Percentiles rank a stretch among this genome's conserved stretches.
Conservation (phyloP, 2,113 vertebrate species). For the Lasiurus borealis region DNA sequence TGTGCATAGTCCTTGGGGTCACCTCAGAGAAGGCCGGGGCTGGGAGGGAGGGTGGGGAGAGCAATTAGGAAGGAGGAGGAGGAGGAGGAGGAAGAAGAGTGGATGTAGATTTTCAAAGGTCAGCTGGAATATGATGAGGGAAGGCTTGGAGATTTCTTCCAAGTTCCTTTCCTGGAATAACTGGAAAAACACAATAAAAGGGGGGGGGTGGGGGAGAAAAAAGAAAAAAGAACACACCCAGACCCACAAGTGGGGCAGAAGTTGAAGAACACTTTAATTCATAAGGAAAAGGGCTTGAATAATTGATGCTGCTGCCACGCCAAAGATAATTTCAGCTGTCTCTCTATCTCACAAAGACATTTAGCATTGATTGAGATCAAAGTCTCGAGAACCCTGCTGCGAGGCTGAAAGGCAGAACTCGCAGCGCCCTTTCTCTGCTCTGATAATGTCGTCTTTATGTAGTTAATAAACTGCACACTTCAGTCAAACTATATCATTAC, state of each 20-base stretch:
- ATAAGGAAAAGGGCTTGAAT: constrained; percentile 91
- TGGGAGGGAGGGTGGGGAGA: constrained; percentile 58
- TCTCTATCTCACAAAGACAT: constrained; percentile 93
- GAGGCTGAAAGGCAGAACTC: constrained; percentile 92
- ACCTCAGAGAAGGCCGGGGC: constrained; percentile 60
- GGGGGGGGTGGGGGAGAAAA: neutral
- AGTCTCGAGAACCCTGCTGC: constrained; percentile 90
- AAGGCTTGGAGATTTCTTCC: constrained; percentile 79
- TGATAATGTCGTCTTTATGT: constrained; percentile 96
- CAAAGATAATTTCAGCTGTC: constrained; percentile 91
- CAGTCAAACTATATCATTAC: constrained; percentile 95
- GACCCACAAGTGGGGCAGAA: constrained; percentile 83
- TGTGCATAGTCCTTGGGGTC: constrained; percentile 59
- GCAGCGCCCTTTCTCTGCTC: constrained; percentile 89
- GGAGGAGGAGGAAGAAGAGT: neutral
- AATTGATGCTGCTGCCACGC: constrained; percentile 92
- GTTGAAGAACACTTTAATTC: constrained; percentile 91
- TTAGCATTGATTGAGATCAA: constrained; percentile 96
- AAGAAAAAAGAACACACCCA: constrained; percentile 6
- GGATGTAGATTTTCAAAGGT: constrained; percentile 74
- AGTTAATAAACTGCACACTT: constrained; percentile 96
- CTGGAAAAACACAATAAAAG: constrained; percentile 66
- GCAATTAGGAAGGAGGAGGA: constrained; percentile 67
- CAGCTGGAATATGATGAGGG: constrained; percentile 75
- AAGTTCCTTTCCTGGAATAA: constrained; percentile 54